Conservation (phyloP, 2,113 vertebrate species). For the Odontesthes bonariensis region DNA sequence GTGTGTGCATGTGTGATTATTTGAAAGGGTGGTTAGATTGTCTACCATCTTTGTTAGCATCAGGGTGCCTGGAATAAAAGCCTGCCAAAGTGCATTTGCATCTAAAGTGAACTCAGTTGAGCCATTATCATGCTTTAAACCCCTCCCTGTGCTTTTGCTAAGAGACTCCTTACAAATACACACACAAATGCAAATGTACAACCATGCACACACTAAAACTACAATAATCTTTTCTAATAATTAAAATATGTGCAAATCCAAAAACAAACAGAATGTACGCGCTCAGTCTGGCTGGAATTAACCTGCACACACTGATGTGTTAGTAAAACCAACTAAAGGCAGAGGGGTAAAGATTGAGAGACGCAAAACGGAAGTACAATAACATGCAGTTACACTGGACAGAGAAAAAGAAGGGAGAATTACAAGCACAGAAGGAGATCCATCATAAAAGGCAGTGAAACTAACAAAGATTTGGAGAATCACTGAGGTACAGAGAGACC, state of each 20-base stretch:
- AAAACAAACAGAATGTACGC: not conserved
- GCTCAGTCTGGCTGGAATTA: not conserved
- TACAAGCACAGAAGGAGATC: not conserved
- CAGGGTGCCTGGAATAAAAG: constrained; percentile 24
- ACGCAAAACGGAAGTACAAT: not conserved
- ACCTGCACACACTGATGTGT: not conserved
- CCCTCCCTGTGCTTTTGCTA: constrained; percentile 10
- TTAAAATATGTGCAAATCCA: not conserved
- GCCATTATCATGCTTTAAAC: constrained; percentile 29
- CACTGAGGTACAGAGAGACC: constrained; percentile 14
- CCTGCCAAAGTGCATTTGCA: constrained; percentile 35
- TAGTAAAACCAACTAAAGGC: not conserved
- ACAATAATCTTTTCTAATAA: not conserved
- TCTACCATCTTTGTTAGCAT: constrained; percentile 7
- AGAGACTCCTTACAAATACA: constrained; percentile 6
- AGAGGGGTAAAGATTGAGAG: not conserved
- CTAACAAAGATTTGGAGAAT: constrained; percentile 26
- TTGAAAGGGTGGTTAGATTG: not conserved
- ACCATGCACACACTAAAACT: not conserved
- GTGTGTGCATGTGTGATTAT: constrained; percentile 1
- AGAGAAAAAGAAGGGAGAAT: not conserved
- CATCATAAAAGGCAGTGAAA: constrained; percentile 7
- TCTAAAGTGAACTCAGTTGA: constrained; percentile 31
- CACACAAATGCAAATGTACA: not conserved
- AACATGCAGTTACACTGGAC: not conserved